These are phyloP conservation scores for Mastomys coucha DNA, from an alignment of 2,113 vertebrate species.

Conservation along the genomic window DNA sequence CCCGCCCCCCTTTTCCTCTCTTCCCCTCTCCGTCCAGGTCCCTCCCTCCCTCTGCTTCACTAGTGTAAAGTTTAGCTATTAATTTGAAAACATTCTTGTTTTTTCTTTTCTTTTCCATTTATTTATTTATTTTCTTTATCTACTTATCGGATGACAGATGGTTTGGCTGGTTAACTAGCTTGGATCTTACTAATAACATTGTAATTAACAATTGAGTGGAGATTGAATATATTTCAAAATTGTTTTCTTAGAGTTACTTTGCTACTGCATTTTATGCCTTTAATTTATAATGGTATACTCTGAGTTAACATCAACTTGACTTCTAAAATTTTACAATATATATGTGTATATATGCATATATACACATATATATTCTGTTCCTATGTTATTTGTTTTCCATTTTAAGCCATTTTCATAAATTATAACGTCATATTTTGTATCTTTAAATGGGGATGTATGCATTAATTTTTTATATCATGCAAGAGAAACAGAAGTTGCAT, in stretches of 20 bases:
- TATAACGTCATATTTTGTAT: not conserved
- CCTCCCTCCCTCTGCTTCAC: no score
- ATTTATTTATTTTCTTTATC: not conserved
- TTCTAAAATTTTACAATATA: not conserved
- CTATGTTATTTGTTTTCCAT: not conserved
- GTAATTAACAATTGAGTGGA: not conserved
- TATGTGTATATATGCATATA: no score
- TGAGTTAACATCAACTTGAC: not conserved
- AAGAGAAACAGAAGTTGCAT: not conserved
- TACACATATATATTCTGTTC: not conserved
- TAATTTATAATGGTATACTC: not conserved
- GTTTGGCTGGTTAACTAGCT: not conserved
- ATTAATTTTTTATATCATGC: not conserved
- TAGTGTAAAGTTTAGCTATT: not conserved
- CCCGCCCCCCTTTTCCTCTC: no score
- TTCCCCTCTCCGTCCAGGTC: no score
- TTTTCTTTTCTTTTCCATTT: not conserved
- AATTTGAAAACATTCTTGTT: not conserved
- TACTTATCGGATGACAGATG: not conserved
- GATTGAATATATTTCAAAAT: not conserved
- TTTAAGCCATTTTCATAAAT: not conserved
- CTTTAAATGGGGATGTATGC: not conserved
- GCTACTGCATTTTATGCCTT: not conserved
- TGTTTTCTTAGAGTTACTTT: not conserved
- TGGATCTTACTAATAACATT: not conserved